A percentile compares a stretch with the other conserved stretches of the same genome.
Evolutionary conservation across 2,797 vertebrate genomes (phyloP).

Genomic region (Myoxocephalus aenaeus): DNA sequence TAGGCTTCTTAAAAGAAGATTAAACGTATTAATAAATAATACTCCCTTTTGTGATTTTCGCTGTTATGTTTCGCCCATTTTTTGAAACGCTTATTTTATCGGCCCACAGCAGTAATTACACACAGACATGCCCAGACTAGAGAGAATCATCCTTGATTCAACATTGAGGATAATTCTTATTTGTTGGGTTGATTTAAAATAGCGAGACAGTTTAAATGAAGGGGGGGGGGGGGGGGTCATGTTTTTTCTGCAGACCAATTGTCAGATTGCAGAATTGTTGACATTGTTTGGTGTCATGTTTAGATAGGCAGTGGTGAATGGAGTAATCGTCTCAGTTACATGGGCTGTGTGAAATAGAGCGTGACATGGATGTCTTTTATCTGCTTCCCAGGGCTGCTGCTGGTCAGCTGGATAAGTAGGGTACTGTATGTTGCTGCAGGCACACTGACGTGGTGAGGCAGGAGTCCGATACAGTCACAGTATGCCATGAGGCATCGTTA

Average conservation of each 20-base stretch:
- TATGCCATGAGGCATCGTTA: not conserved
- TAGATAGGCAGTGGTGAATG: constrained; percentile 51
- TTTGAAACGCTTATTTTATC: constrained; percentile 1
- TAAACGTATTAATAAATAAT: not conserved
- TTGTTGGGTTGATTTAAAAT: constrained; percentile 2
- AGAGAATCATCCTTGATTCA: constrained; percentile 5
- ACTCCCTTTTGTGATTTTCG: not conserved
- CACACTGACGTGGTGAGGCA: constrained; percentile 7
- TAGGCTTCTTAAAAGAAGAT: not conserved
- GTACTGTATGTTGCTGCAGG: constrained; percentile 5
- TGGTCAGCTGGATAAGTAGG: constrained; percentile 40
- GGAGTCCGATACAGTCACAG: constrained; percentile 9
- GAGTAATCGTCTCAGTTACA: constrained; percentile 63
- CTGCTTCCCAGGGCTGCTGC: constrained; percentile 25
- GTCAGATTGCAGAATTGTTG: constrained; percentile 53
- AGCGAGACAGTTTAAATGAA: not conserved
- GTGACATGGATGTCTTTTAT: constrained; percentile 51
- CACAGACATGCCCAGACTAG: not conserved
- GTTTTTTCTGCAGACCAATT: constrained; percentile 20
- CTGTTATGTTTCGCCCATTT: not conserved
- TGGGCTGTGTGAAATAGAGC: constrained; percentile 57
- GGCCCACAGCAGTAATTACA: not conserved
- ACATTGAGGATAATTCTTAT: constrained; percentile 4
- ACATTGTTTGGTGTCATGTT: constrained; percentile 68
- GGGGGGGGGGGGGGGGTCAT: not conserved